These are phyloP conservation scores for Artemisiospiza belli DNA, from an alignment of 2,113 vertebrate genomes.

Conservation along the genomic window DNA sequence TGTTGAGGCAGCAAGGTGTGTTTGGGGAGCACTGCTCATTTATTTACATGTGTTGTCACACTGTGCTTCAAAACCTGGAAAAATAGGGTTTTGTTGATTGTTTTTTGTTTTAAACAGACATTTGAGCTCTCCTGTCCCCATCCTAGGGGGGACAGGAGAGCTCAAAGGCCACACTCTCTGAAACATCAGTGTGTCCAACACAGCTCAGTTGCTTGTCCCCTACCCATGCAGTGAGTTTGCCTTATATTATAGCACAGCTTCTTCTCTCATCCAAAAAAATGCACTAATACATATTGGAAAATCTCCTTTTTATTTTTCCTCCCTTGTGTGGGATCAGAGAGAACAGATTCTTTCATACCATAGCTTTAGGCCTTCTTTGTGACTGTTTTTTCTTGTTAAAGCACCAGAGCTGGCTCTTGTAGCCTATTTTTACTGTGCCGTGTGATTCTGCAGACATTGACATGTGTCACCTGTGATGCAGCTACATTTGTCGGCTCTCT, in stretches of 20 bases:
- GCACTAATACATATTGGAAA: conserved; percentile 58
- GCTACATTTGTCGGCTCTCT: conserved; percentile 57
- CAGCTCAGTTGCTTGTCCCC: neutral
- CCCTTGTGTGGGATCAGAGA: conserved; percentile 56
- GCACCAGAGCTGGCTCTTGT: conserved; percentile 31
- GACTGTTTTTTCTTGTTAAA: conserved; percentile 66
- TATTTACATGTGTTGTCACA: neutral
- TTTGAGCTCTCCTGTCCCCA: neutral
- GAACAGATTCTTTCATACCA: conserved; percentile 55
- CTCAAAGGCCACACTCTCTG: neutral
- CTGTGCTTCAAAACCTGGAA: neutral
- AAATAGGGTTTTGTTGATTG: neutral
- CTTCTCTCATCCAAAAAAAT: conserved; percentile 44
- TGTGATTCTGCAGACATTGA: conserved; percentile 69
- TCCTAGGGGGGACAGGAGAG: neutral
- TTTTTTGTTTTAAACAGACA: neutral
- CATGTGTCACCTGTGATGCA: conserved; percentile 66
- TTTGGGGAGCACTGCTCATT: neutral
- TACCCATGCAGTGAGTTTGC: conserved; percentile 21
- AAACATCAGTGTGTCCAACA: neutral
- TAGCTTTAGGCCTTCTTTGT: conserved; percentile 69
- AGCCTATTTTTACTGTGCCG: conserved; percentile 59
- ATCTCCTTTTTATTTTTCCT: conserved; percentile 50
- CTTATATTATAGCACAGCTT: conserved; percentile 44
- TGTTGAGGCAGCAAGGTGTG: accelerated